Percentiles rank a stretch among this genome's conserved stretches.
phyloP scores from a whole-genome alignment of 2,888 invertebrate genomes.

The Bombylius major region DNA sequence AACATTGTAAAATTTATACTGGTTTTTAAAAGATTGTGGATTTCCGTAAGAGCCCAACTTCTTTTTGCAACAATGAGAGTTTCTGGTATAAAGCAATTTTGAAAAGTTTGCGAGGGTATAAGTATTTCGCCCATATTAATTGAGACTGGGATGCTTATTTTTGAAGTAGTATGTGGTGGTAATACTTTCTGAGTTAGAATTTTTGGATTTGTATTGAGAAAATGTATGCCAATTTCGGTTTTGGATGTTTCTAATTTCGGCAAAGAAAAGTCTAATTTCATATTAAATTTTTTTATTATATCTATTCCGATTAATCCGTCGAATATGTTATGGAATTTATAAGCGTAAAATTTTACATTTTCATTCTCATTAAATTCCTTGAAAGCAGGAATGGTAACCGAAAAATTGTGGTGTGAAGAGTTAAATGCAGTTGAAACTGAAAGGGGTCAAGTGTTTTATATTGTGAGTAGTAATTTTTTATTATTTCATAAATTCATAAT shows the following conservation, averaged over 20 bases:
- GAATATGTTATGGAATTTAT: not conserved
- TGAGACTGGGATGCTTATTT: not conserved
- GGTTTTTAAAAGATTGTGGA: not conserved
- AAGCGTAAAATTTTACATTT: not conserved
- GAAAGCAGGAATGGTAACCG: constrained; percentile 3
- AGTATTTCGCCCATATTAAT: not conserved
- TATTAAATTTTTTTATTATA: not conserved
- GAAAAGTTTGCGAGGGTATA: not conserved
- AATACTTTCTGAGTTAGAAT: not conserved
- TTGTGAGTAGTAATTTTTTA: not conserved
- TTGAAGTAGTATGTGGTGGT: not conserved
- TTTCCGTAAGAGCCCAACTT: not conserved
- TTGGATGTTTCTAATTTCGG: not conserved
- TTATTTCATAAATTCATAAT: constrained; percentile 1
- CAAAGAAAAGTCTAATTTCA: not conserved
- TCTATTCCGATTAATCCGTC: not conserved
- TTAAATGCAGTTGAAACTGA: constrained; percentile 5
- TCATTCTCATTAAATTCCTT: constrained; percentile 2
- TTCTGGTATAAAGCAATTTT: not conserved
- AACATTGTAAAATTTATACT: no score
- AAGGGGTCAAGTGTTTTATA: constrained; percentile 4
- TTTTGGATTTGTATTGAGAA: not conserved
- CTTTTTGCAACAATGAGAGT: not conserved
- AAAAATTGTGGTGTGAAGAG: constrained; percentile 2
- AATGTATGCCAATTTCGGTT: not conserved